Base-by-base conservation (phyloP, 2,888 invertebrate species). In the Lissocephala sabroskyi region DNA sequence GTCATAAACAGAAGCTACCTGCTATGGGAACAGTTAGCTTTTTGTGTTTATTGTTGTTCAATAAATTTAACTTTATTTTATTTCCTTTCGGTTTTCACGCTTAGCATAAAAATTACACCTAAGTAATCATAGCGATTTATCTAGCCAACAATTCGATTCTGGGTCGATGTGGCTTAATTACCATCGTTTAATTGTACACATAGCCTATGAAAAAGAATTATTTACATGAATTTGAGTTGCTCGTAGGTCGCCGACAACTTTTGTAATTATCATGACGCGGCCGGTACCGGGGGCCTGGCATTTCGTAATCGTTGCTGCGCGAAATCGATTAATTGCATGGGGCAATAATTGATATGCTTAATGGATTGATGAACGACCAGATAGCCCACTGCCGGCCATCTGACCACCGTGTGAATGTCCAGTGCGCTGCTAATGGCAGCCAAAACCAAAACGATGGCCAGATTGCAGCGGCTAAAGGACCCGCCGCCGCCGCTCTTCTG, bases 401-500 rank as follows among this genome's bases (percentile, higher is more conserved):
- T 74, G 16, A 73, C 71, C 37, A 74, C 77, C 23, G 61, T 65
- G 16, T 66, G 33, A 29, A 45, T 29, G 18, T 35, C 23, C 29
- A 45, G 17, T 9, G 36, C 26, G 5, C 46, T 46, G 9, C 26
- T 28, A 19, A 46, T 46, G 33, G 46, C 65, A 13, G 56, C 60
- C 52, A 76, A 32, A 10, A 70, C 61, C 41, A 76, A 43, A 10
- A 60, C 35, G 33, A 74, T 59, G 19, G 35, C 14, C 19, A 56
- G 33, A 49, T 50, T 51, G 30, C 33, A 44, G 11, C 10, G 14
- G 14, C 4, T 32, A 3, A 33, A n/a, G 5, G 33, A 14, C n/a
- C n/a, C n/a, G 1, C 40, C 55, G 50, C 62, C 48, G 45, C 49
- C 55, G 56, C 82, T 82, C 46, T 82, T 82, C 53, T 82, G 82